phyloP scores from a whole-genome alignment of 2,797 vertebrate species.

The Lutjanus argentimaculatus region DNA sequence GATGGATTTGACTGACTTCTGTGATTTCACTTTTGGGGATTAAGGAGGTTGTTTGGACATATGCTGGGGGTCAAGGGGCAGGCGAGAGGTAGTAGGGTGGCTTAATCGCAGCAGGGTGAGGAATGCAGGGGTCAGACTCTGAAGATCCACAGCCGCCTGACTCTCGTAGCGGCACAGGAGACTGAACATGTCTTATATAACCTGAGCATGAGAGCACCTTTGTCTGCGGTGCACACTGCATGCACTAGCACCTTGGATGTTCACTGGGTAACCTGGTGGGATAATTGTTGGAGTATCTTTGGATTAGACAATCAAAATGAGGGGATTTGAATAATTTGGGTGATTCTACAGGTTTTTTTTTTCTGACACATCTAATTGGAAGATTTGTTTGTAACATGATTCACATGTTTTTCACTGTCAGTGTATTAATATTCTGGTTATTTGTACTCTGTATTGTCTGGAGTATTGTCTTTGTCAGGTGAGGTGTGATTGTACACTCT shows the following conservation, averaged over 20 bases:
- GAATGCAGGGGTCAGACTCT: conserved; percentile 79
- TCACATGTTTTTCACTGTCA: conserved; percentile 26
- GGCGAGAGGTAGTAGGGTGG: conserved; percentile 56
- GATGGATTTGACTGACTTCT: conserved; percentile 59
- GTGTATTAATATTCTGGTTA: conserved; percentile 20
- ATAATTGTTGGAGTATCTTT: background rate
- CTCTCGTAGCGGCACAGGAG: conserved; percentile 31
- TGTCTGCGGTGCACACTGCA: conserved; percentile 20
- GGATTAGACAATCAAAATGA: conserved; percentile 3
- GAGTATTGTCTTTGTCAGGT: conserved; percentile 48
- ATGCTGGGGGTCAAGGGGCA: conserved; percentile 76
- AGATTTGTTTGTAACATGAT: conserved; percentile 34
- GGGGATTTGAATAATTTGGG: background rate
- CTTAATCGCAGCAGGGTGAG: conserved; percentile 74
- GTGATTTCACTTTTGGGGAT: conserved; percentile 57
- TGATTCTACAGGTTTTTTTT: background rate
- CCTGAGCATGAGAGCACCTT: conserved; percentile 27
- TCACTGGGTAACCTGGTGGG: conserved; percentile 27
- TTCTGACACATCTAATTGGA: conserved; percentile 15
- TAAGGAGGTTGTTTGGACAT: conserved; percentile 81
- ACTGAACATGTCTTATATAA: conserved; percentile 49
- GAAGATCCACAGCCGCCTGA: conserved; percentile 46
- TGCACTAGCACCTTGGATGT: conserved; percentile 3
- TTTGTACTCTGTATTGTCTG: conserved; percentile 28
- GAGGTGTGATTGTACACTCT: conserved; percentile 30